Evolutionary conservation across 2,888 invertebrate species (phyloP).

Genomic region (Plebejus anna): DNA sequence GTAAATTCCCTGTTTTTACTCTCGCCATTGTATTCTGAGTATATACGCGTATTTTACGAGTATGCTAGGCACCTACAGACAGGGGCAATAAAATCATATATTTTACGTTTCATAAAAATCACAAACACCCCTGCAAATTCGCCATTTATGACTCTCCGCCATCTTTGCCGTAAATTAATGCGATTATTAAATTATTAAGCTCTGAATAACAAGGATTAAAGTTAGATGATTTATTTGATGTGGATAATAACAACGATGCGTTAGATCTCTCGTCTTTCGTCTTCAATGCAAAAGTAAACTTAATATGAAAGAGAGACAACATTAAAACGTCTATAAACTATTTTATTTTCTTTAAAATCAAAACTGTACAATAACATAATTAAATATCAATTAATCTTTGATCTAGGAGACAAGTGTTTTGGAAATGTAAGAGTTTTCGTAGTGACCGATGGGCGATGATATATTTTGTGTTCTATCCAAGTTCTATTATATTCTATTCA

Average conservation of each 20-base stretch:
- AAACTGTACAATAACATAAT: background rate
- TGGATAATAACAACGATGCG: background rate
- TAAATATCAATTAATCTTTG: background rate
- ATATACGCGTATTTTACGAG: slow-evolving; percentile 1
- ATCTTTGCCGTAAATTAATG: background rate
- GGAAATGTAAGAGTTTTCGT: background rate
- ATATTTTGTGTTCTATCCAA: background rate
- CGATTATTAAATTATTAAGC: too few species aligned
- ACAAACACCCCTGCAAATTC: background rate
- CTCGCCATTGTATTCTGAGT: background rate
- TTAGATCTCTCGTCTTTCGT: background rate
- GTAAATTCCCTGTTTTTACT: slow-evolving; percentile 26
- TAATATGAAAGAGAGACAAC: background rate
- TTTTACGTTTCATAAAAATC: slow-evolving; percentile 10
- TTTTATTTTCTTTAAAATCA: background rate
- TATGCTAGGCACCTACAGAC: background rate
- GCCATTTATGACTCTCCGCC: background rate
- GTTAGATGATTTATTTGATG: background rate
- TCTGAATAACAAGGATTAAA: background rate
- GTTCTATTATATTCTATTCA: background rate
- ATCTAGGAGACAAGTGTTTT: background rate
- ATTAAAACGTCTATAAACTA: background rate
- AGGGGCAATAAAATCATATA: background rate
- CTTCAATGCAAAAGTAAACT: background rate
- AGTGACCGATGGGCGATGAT: background rate